Evolutionary conservation across 2,888 invertebrate species (phyloP), one percentile per base, ranked within the genome.

Genomic region (Physocephala rufipes): DNA sequence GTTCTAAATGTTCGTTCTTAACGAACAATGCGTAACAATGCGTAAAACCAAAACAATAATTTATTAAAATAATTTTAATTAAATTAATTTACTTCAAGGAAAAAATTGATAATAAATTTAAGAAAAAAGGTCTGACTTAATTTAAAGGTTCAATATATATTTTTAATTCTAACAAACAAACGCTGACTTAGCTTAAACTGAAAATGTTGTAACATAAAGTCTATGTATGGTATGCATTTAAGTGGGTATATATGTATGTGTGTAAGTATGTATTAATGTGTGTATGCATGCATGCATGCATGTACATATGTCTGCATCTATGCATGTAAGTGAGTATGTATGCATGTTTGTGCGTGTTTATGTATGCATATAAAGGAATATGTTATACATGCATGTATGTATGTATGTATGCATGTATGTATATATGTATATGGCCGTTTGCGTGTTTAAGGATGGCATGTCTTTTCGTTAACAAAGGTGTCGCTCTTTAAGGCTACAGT

Each of bases 61-160:
- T n/a, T n/a, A n/a, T 1, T 49, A 19, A 19, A 49, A 49, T 16
- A 49, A 49, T 12, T 13, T 13, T 49, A 49, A 49, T 49, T 49
- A 19, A 16, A 16, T 5, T 15, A 13, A n/a, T 13, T 49, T 49
- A 79, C 49, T 49, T 47, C 47, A 47, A 12, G 49, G n/a, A 5
- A 7, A 49, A 19, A 16, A 49, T 49, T 19, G n/a, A 49, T 13
- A 4, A n/a, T 49, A n/a, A n/a, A 5, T 5, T 1, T 2, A 16
- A 19, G 4, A 5, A 16, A 19, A 49, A 49, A 16, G 12, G 47
- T 49, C 19, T 16, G 49, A 16, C 49, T 49, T 49, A 16, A 5
- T 49, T 16, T n/a, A 49, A 1, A 49, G 49, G 49, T 49, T 49
- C 49, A 49, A n/a, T 49, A n/a, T n/a, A n/a, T 49, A 9, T 9